These are phyloP conservation scores for Heterodera filipjevi DNA, from an alignment of 2,888 invertebrate genomes.

Conservation along the genomic window DNA sequence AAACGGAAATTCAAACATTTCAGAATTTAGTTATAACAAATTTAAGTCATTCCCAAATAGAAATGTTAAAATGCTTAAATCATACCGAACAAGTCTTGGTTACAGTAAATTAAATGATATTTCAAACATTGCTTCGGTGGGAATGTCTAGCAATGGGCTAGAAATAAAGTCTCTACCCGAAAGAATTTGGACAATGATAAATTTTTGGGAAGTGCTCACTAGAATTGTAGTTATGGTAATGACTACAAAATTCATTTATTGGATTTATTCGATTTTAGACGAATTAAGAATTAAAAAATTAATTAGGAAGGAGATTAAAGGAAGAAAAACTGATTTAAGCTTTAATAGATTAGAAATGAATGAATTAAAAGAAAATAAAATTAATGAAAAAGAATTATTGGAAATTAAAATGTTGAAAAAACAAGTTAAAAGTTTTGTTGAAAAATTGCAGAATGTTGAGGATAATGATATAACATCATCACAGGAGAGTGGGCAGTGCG, in stretches of 20 bases:
- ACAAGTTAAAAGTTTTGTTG: too few species aligned
- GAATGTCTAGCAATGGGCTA: background rate
- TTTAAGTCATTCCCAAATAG: background rate
- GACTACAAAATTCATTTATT: background rate
- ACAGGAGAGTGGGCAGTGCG: too few species aligned
- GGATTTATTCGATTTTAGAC: too few species aligned
- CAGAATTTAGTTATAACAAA: conserved; percentile 1
- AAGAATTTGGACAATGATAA: background rate
- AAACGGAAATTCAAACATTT: conserved; percentile 8
- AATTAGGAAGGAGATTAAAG: too few species aligned
- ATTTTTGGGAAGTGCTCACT: background rate
- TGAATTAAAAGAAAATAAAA: too few species aligned
- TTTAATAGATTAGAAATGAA: too few species aligned
- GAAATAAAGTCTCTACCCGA: background rate
- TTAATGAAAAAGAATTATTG: too few species aligned
- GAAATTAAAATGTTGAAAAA: too few species aligned
- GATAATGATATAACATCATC: too few species aligned
- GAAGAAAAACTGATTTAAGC: too few species aligned
- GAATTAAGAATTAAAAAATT: too few species aligned
- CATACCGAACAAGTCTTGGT: background rate
- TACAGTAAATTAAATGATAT: background rate
- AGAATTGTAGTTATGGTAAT: conserved; percentile 5
- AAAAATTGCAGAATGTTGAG: too few species aligned
- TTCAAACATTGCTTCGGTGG: background rate
- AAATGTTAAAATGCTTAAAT: background rate